Conservation (phyloP, 2,888 invertebrate species). For the Labia minor region DNA sequence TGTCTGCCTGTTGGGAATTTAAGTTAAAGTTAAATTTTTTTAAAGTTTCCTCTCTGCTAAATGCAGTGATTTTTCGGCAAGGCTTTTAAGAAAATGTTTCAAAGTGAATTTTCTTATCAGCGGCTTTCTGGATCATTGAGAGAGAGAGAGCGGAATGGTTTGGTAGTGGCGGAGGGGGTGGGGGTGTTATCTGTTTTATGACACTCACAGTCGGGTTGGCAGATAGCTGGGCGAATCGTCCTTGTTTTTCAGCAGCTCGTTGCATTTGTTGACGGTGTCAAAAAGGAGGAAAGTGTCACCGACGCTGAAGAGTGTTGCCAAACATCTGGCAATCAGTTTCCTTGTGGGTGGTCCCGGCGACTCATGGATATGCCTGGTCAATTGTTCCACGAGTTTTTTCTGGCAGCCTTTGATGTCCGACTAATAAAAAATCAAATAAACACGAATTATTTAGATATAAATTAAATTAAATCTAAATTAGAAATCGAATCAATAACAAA, state of each 20-base stretch:
- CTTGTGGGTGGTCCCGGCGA: conserved; percentile 90
- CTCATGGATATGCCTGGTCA: conserved; percentile 79
- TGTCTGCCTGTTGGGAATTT: too few species aligned
- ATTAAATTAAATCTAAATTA: not conserved
- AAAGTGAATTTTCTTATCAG: too few species aligned
- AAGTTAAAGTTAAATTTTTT: too few species aligned
- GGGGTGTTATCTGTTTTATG: too few species aligned
- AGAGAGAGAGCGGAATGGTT: not conserved
- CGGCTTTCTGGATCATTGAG: not conserved
- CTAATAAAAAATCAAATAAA: conserved; percentile 41
- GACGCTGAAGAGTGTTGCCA: conserved; percentile 90
- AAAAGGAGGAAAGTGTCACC: conserved; percentile 95
- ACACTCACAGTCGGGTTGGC: conserved; percentile 83
- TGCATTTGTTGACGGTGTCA: conserved; percentile 95
- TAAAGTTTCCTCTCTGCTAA: too few species aligned
- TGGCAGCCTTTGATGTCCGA: conserved; percentile 95
- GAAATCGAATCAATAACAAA: too few species aligned
- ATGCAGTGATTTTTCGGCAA: too few species aligned
- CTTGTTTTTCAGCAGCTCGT: conserved; percentile 91
- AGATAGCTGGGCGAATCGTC: conserved; percentile 95
- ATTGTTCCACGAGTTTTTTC: conserved; percentile 86
- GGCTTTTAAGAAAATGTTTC: too few species aligned
- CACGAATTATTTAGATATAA: not conserved
- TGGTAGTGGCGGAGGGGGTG: conserved; percentile 13
- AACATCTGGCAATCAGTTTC: conserved; percentile 76